Conservation (phyloP, 2,888 invertebrate genomes). For the Halictus ligatus region DNA sequence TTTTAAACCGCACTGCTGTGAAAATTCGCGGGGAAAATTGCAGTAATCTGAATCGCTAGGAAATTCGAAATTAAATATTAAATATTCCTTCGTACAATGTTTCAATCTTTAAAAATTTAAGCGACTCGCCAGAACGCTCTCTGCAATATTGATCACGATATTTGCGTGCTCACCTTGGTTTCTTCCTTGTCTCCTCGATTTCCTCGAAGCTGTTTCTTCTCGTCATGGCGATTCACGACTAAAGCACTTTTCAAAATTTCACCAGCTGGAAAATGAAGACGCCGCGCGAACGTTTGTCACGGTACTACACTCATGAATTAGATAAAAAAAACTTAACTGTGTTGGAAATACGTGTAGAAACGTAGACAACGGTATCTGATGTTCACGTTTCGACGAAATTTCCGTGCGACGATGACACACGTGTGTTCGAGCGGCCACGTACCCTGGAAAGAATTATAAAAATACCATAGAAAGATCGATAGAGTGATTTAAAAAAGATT, state of each 20-base stretch:
- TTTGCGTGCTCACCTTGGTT: conserved; percentile 44
- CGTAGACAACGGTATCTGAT: neutral
- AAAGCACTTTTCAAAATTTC: neutral
- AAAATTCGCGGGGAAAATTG: no score
- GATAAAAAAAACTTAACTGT: neutral
- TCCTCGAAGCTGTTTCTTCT: conserved; percentile 33
- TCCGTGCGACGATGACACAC: neutral
- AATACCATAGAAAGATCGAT: neutral
- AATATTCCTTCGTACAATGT: neutral
- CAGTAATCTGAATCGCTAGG: neutral
- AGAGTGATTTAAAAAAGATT: no score
- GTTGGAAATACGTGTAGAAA: neutral
- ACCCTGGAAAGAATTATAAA: neutral
- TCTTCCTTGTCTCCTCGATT: conserved; percentile 33
- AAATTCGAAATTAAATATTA: neutral
- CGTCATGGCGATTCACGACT: conserved; percentile 31
- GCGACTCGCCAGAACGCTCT: neutral
- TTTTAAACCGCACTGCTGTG: no score
- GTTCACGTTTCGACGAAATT: neutral
- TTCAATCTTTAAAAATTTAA: neutral
- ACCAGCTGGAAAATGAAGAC: neutral
- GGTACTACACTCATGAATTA: neutral
- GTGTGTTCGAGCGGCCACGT: neutral
- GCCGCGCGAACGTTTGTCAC: neutral
- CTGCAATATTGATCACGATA: neutral